Evolutionary conservation across 2,888 invertebrate genomes (phyloP).

Genomic region (Xanthostigma xanthostigma): DNA sequence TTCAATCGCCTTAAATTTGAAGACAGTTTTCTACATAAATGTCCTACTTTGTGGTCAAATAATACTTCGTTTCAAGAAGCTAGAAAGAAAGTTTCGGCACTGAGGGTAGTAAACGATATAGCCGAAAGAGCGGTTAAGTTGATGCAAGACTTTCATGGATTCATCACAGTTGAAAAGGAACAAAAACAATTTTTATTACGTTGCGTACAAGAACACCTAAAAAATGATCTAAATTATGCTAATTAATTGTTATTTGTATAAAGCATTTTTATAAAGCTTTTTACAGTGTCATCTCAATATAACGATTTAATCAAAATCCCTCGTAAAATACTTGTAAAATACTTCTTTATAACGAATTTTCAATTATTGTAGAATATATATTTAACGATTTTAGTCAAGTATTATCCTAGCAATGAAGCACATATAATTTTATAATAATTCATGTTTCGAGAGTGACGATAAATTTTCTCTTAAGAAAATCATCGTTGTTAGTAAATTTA

Average conservation of each 20-base stretch:
- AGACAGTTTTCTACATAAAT: conserved; percentile 6
- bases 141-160: conserved; percentile 15
- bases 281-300: too few relatives aligned
- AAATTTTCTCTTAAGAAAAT: too few relatives aligned
- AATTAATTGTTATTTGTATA: conserved; percentile 9
- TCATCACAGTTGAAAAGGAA: conserved; percentile 14
- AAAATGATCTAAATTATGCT: conserved; percentile 10
- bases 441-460: too few relatives aligned
- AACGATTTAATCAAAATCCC: too few relatives aligned
- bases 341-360: too few relatives aligned
- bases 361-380: too few relatives aligned
- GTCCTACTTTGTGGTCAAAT: conserved; percentile 3
- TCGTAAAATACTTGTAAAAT: too few relatives aligned
- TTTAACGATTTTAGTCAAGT: too few relatives aligned
- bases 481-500: too few relatives aligned
- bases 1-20: conserved; percentile 7
- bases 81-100: conserved; percentile 9
- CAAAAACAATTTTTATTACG: conserved; percentile 15
- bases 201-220: conserved; percentile 11
- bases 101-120: conserved; percentile 12
- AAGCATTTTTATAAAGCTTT: too few relatives aligned
- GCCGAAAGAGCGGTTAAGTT: conserved; percentile 14
- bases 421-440: too few relatives aligned
- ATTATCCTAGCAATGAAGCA: too few relatives aligned
- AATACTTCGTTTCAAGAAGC: conserved; percentile 6